Conservation (phyloP, 2,113 vertebrate genomes). For the Tapirus terrestris region DNA sequence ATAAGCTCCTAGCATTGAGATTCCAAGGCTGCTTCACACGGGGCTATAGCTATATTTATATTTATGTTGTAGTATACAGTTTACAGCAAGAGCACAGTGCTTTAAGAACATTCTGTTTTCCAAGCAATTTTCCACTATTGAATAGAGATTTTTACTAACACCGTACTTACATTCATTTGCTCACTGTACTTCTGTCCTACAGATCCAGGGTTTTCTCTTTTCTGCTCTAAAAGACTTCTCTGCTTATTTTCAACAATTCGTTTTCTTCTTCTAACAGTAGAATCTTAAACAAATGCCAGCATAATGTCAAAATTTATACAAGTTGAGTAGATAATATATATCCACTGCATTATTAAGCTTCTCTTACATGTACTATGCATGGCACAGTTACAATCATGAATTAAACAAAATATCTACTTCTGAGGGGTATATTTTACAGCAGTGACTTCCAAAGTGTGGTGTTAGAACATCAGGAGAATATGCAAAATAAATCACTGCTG, state of each 20-base stretch:
- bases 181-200: conserved; percentile 79
- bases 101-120: neutral
- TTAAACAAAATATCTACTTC: neutral
- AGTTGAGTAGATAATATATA: conserved; percentile 1
- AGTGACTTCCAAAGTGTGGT: neutral
- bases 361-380: neutral
- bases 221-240: conserved; percentile 81
- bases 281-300: conserved; percentile 79
- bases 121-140: neutral
- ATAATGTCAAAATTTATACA: conserved; percentile 45
- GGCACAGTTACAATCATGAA: neutral
- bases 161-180: conserved; percentile 87
- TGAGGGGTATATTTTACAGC: neutral
- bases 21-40: neutral
- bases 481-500: neutral
- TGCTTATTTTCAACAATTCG: conserved; percentile 78
- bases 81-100: neutral
- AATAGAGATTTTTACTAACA: neutral
- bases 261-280: conserved; percentile 82
- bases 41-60: neutral
- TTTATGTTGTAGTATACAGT: neutral
- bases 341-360: neutral
- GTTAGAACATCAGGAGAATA: neutral
- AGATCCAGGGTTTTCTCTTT: conserved; percentile 81
- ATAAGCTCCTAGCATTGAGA: neutral